Evolutionary conservation across 2,888 invertebrate species (phyloP).

Genomic region (Aleiodes alternator): DNA sequence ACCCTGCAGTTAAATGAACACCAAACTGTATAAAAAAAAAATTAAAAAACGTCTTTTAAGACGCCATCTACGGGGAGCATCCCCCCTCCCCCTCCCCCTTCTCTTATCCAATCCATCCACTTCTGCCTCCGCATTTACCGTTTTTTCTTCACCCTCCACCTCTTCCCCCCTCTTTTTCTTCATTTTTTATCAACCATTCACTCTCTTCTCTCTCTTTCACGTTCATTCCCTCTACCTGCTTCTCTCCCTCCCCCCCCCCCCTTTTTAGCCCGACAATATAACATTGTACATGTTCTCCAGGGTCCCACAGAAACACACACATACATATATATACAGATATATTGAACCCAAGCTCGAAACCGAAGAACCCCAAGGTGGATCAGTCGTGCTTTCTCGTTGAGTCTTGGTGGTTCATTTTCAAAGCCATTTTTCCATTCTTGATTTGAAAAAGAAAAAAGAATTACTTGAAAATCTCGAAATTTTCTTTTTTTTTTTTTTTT

Average conservation of each 20-base stretch:
- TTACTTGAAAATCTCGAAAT: neutral
- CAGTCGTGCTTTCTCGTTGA: conserved; percentile 52
- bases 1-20: no score
- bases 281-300: neutral
- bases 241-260: neutral
- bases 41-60: no score
- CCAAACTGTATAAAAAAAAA: no score
- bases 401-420: conserved; percentile 38
- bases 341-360: conserved; percentile 23
- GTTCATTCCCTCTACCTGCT: conserved; percentile 33
- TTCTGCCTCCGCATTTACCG: conserved; percentile 39
- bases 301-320: conserved; percentile 23
- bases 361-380: conserved; percentile 31
- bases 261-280: neutral
- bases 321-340: no score
- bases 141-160: conserved; percentile 37
- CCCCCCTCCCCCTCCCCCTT: neutral
- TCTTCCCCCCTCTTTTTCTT: neutral
- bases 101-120: no score
- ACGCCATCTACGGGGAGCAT: conserved; percentile 11
- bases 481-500: conserved; percentile 31
- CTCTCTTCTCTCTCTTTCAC: conserved; percentile 8
- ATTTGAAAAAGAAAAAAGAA: conserved; percentile 24
- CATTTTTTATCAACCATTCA: conserved; percentile 5
- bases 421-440: no score